Conservation (phyloP, 2,113 vertebrate species). For the Apeltes quadracus region DNA sequence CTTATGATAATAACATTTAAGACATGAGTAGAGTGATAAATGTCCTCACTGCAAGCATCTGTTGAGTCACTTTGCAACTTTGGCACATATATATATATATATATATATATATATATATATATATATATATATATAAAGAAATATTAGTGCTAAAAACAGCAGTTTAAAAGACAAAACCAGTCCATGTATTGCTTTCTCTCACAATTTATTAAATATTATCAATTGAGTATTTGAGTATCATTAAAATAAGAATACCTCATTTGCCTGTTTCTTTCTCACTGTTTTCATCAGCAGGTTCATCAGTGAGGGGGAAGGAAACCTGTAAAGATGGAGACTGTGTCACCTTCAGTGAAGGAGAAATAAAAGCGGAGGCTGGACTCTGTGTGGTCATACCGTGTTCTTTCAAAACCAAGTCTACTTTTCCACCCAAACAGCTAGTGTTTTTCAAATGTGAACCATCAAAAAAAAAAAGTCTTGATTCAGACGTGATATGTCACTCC, state of each 20-base stretch:
- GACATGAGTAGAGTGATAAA: not conserved
- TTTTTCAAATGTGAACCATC: conserved; percentile 58
- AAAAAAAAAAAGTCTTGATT: accelerated
- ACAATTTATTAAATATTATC: not conserved
- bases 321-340: not conserved
- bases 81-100: not conserved
- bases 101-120: too few relatives aligned
- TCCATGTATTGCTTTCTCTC: not conserved
- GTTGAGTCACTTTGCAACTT: not conserved
- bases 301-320: too few relatives aligned
- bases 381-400: conserved; percentile 58
- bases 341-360: not conserved
- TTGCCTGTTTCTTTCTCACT: not conserved
- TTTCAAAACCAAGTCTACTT: accelerated
- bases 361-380: conserved; percentile 38
- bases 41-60: not conserved
- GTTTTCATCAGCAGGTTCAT: not conserved
- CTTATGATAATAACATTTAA: not conserved
- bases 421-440: conserved; percentile 4
- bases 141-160: not conserved
- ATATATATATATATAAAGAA: not conserved
- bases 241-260: not conserved
- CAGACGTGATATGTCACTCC: not conserved
- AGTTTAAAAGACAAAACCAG: not conserved
- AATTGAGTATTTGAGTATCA: too few relatives aligned